Conservation (phyloP, 23 tunicate species). For the Oikopleura albicans region DNA sequence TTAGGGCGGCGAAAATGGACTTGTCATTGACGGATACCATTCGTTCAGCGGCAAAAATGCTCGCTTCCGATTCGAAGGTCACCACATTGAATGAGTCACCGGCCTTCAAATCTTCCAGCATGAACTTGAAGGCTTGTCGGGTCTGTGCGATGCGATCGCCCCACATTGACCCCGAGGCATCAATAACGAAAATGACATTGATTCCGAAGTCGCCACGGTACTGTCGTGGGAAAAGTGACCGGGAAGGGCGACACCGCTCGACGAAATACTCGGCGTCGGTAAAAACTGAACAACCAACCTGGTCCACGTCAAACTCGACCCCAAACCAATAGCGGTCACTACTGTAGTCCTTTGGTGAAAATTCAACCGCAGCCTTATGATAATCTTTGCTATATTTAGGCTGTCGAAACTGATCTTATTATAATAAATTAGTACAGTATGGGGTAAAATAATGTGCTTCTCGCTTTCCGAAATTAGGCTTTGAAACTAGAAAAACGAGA, state of each 20-base stretch:
- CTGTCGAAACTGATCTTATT: too few species aligned
- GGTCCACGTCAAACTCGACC: conserved; percentile 1
- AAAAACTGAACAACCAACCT: neutral
- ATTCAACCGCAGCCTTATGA: neutral
- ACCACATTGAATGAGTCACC: conserved; percentile 5
- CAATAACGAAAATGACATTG: conserved; percentile 5
- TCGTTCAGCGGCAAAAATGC: neutral
- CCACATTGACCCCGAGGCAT: neutral
- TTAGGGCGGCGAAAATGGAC: neutral
- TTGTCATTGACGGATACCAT: conserved; percentile 11
- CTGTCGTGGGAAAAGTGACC: neutral
- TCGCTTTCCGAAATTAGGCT: too few species aligned
- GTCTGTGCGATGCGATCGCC: conserved; percentile 2
- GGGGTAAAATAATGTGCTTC: too few species aligned
- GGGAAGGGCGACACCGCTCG: neutral
- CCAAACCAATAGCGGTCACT: neutral
- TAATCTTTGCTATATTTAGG: neutral
- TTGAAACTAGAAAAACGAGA: too few species aligned
- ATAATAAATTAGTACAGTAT: too few species aligned
- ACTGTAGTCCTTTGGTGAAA: neutral
- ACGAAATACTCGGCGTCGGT: neutral
- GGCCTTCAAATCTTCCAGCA: neutral
- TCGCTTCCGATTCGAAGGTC: neutral
- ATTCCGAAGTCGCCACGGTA: neutral
- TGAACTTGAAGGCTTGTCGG: neutral